A percentile compares a stretch with the other conserved stretches of the same genome.
phyloP scores from a whole-genome alignment of 2,888 invertebrate genomes.

The Agrypnus murinus region DNA sequence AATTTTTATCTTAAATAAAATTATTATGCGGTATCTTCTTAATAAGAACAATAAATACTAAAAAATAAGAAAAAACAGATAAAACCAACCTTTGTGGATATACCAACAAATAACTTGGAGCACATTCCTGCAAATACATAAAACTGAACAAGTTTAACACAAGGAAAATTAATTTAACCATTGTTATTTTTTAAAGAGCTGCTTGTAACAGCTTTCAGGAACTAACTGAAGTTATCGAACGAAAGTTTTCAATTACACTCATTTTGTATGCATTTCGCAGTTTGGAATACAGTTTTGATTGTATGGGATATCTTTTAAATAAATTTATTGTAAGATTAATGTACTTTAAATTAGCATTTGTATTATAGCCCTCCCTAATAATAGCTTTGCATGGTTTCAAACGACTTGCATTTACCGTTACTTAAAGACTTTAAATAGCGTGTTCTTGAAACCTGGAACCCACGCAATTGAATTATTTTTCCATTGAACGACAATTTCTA shows the following conservation, averaged over 20 bases:
- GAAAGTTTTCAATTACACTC: conserved; percentile 17
- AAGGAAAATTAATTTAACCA: neutral
- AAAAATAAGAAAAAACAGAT: too few relatives aligned
- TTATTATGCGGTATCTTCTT: too few relatives aligned
- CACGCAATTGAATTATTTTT: neutral
- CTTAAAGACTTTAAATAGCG: too few relatives aligned
- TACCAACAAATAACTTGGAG: conserved; percentile 16
- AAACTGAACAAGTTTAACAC: neutral
- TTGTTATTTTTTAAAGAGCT: conserved; percentile 27
- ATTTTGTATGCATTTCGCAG: conserved; percentile 4
- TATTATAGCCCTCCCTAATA: neutral
- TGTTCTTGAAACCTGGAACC: too few relatives aligned
- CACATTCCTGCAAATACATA: neutral
- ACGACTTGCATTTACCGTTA: neutral
- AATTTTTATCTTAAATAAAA: too few relatives aligned
- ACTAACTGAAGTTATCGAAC: conserved; percentile 14
- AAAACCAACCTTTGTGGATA: conserved; percentile 37
- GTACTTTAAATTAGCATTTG: neutral
- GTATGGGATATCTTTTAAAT: neutral
- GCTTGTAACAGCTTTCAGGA: conserved; percentile 6
- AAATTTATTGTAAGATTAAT: neutral
- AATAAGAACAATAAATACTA: too few relatives aligned
- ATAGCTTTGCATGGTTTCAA: neutral
- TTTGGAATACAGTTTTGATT: conserved; percentile 44
- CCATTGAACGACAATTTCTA: too few relatives aligned